Percentiles rank a stretch among this genome's conserved stretches.
These are phyloP conservation scores for Tapera naevia DNA, from an alignment of 2,797 vertebrate genomes.

Conservation along the genomic window DNA sequence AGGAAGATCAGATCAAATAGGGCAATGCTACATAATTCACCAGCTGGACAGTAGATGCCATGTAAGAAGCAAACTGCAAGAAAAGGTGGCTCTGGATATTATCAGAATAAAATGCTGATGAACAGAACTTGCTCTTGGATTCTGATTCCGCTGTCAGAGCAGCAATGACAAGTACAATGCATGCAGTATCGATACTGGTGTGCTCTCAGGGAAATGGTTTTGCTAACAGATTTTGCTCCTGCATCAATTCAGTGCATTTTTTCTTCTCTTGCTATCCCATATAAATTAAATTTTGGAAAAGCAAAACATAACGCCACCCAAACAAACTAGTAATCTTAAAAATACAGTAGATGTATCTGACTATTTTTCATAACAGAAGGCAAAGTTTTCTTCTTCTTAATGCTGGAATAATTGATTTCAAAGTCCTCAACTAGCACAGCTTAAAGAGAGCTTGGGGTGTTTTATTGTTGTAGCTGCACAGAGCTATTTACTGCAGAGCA, in stretches of 20 bases:
- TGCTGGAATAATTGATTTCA: background rate
- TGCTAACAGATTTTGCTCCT: background rate
- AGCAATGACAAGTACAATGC: background rate
- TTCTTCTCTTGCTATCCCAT: background rate
- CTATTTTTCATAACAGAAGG: background rate
- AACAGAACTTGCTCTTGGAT: background rate
- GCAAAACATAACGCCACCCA: background rate
- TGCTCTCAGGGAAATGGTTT: background rate
- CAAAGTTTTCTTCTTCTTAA: background rate
- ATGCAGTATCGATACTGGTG: background rate
- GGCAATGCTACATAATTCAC: background rate
- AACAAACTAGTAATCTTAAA: conserved; percentile 29
- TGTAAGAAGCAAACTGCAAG: background rate
- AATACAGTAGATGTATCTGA: background rate
- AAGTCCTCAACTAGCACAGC: background rate
- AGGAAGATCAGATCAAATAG: background rate
- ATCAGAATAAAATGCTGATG: background rate
- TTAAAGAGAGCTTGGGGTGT: background rate
- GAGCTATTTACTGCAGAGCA: background rate
- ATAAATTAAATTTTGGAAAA: background rate
- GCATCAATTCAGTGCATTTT: background rate
- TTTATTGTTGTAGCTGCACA: background rate
- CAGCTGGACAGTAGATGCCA: background rate
- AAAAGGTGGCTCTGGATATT: background rate
- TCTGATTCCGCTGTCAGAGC: background rate